phyloP scores from a whole-genome alignment of 2,113 vertebrate species.

The Oncorhynchus tshawytscha region DNA sequence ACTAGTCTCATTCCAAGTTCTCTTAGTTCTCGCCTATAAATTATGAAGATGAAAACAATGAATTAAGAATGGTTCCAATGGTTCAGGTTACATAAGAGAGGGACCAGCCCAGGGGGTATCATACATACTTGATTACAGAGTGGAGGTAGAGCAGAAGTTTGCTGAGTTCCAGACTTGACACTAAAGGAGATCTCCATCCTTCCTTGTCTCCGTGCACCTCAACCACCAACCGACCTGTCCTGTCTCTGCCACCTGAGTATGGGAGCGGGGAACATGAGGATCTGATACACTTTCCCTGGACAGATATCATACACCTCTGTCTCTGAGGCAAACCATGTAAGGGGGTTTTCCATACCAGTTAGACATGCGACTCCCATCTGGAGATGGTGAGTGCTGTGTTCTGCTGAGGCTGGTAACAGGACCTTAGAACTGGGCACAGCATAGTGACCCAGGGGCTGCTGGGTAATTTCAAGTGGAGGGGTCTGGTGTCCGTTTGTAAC shows the following conservation, averaged over 20 bases:
- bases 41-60: not conserved
- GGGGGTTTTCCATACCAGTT: conserved; percentile 75
- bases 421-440: conserved; percentile 47
- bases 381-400: conserved; percentile 71
- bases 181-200: conserved; percentile 73
- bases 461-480: conserved; percentile 17
- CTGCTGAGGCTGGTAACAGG: conserved; percentile 63
- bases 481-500: conserved; percentile 32
- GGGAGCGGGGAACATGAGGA: not conserved
- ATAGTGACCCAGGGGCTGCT: conserved; percentile 24
- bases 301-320: not conserved
- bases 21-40: conserved; percentile 72
- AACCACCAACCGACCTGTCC: conserved; percentile 77
- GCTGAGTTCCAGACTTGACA: conserved; percentile 73
- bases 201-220: conserved; percentile 78
- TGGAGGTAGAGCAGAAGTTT: conserved; percentile 80
- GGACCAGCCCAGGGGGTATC: too few species aligned
- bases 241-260: conserved; percentile 81
- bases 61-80: not conserved
- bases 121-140: conserved; percentile 79
- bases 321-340: not conserved
- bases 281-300: not conserved
- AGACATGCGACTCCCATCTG: conserved; percentile 77
- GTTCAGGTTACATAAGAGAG: not conserved
- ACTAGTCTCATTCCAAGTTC: conserved; percentile 75